Base-by-base conservation (phyloP, 37 sponge, comb jelly and placozoan genomes). In the Ianthella basta region DNA sequence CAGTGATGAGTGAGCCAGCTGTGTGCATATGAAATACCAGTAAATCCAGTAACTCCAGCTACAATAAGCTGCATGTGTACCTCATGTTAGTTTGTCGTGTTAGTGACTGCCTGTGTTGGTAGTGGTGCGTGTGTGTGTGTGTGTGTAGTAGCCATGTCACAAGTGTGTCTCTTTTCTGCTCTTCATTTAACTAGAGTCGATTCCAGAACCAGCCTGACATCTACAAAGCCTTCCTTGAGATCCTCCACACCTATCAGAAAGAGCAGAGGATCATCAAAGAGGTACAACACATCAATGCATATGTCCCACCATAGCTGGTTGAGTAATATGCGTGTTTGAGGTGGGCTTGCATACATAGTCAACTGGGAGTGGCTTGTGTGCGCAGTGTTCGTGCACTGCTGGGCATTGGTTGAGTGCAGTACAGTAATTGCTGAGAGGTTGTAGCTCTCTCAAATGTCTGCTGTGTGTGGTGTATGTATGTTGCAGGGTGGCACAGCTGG, bases 231-330 rank as follows among this genome's bases (percentile, higher is more conserved):
- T 97, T 97, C 78, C 60, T 97, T 56, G 98, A 97, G 89, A 97
- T 97, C 18, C 82, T 97, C 41, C 98, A 97, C 86, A 95, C 95
- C 0, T 95, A 95, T 79, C 98, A 97, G 80, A 97, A 97, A 82
- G 96, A 95, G 75, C 98, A 97, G 80, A 83, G 88, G 55, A 82
- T 68, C 30, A 83, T 87, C 34, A 91, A 87, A 35, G 91, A 91
- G 80, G 88, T 91, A 23, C 23, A 23, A n/a, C n/a, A 16, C n/a
- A 40, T 4, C 5, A 8, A 59, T 59, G 18, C n/a, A n/a, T n/a
- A n/a, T n/a, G n/a, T n/a, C n/a, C n/a, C n/a, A n/a, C n/a, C n/a
- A n/a, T n/a, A n/a, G n/a, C n/a, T n/a, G n/a, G n/a, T n/a, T n/a
- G n/a, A n/a, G n/a, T n/a, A n/a, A n/a, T n/a, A n/a, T n/a, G 20